Evolutionary conservation across 2,113 vertebrate species (phyloP).

Genomic region (Takifugu flavidus): DNA sequence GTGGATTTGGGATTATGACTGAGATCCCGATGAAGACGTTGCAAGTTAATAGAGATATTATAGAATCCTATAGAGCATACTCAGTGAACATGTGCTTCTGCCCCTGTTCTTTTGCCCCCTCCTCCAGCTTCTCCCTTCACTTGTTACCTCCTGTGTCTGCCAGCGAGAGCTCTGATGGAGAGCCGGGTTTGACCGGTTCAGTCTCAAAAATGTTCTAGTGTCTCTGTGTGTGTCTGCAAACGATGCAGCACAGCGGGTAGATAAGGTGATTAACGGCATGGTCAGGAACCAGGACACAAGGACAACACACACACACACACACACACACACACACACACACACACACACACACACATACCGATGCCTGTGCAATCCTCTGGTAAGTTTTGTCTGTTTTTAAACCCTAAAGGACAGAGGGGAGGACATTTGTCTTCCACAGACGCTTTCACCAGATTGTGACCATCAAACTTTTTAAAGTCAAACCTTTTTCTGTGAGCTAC

Average conservation of each 20-base stretch:
- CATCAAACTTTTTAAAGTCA: slow-evolving; percentile 35
- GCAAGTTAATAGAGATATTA: slow-evolving; percentile 6
- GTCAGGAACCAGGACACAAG: slow-evolving; percentile 45
- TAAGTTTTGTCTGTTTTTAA: slow-evolving; percentile 35
- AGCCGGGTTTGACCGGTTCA: too few species aligned
- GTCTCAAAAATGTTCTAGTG: slow-evolving; percentile 5
- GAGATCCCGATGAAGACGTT: slow-evolving; percentile 12
- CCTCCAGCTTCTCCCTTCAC: too few species aligned
- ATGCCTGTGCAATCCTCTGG: neutral
- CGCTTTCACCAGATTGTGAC: slow-evolving; percentile 21
- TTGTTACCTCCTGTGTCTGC: neutral
- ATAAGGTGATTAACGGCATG: slow-evolving; percentile 57
- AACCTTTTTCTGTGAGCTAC: slow-evolving; percentile 13
- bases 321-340: neutral
- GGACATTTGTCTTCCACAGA: slow-evolving; percentile 12
- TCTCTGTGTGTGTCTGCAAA: slow-evolving; percentile 32
- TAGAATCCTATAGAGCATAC: slow-evolving; percentile 13
- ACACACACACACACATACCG: neutral
- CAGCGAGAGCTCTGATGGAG: neutral
- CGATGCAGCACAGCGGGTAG: slow-evolving; percentile 35
- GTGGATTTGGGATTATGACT: slow-evolving; percentile 10
- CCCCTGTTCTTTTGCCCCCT: slow-evolving; percentile 4
- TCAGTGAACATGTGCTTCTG: neutral
- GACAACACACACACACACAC: slow-evolving; percentile 22
- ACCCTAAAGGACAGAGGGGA: slow-evolving; percentile 27